A percentile compares a stretch with the other conserved stretches of the same genome.
These are phyloP conservation scores for Neogobius melanostomus DNA, from an alignment of 2,113 vertebrate genomes.

Conservation along the genomic window DNA sequence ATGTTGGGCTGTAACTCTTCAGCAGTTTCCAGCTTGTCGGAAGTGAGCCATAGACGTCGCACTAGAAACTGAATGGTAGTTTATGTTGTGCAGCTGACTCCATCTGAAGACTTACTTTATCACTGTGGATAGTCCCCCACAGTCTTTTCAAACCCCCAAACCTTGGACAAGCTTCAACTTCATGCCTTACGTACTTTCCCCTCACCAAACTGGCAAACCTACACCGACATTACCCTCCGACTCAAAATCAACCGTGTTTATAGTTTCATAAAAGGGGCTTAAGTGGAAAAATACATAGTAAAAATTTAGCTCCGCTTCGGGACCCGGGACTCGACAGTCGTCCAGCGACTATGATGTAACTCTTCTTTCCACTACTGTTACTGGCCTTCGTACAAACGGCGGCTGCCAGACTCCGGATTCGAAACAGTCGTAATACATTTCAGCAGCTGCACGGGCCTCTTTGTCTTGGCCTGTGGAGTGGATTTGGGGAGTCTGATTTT, in stretches of 20 bases:
- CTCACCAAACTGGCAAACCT: too few relatives aligned
- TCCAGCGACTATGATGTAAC: background rate
- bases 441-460: background rate
- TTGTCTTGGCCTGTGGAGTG: background rate
- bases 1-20: too few relatives aligned
- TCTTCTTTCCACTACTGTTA: conserved; percentile 7
- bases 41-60: too few relatives aligned
- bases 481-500: background rate
- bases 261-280: background rate
- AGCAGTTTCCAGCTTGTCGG: too few relatives aligned
- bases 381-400: background rate
- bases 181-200: too few relatives aligned
- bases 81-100: too few relatives aligned
- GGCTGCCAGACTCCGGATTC: background rate
- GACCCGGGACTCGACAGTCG: background rate
- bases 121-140: background rate
- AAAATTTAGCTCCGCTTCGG: background rate
- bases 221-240: background rate
- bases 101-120: background rate
- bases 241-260: background rate
- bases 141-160: background rate
- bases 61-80: too few relatives aligned
- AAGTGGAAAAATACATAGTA: conserved; percentile 7
- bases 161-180: too few relatives aligned
- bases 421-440: background rate